Percentiles rank a stretch among this genome's conserved stretches.
phyloP scores from a whole-genome alignment of 1,140 invertebrate species.

The Geopemphigus sp. region DNA sequence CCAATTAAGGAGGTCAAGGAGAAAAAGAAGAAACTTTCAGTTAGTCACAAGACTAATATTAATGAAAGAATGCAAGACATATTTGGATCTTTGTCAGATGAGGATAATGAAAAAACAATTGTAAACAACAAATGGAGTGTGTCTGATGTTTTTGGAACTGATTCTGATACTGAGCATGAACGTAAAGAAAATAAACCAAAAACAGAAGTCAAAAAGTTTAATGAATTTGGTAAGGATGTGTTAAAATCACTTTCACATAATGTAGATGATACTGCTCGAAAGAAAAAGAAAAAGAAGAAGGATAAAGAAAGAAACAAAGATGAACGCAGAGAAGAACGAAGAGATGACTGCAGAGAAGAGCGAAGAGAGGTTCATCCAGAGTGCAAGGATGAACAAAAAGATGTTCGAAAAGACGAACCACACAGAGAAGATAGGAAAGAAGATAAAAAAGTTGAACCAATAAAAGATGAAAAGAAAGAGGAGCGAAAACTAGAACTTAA shows the following conservation, averaged over 20 bases:
- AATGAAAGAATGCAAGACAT: slow-evolving; percentile 81
- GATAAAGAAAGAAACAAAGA: slow-evolving; percentile 49
- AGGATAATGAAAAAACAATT: slow-evolving; percentile 55
- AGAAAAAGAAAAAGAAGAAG: slow-evolving; percentile 51
- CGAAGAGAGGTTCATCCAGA: background rate
- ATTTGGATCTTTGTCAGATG: slow-evolving; percentile 80
- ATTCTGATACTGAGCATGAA: slow-evolving; percentile 54
- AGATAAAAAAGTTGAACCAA: background rate
- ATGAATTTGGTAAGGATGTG: slow-evolving; percentile 40
- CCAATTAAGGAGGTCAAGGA: slow-evolving; percentile 39
- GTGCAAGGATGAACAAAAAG: slow-evolving; percentile 2
- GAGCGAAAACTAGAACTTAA: background rate
- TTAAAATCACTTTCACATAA: slow-evolving; percentile 41
- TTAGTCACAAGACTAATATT: slow-evolving; percentile 55
- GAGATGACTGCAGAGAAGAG: slow-evolving; percentile 20
- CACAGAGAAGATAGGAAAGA: background rate
- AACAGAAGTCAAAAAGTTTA: slow-evolving; percentile 29
- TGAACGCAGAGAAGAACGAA: slow-evolving; percentile 37
- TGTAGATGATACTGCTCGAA: slow-evolving; percentile 48
- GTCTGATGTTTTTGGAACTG: slow-evolving; percentile 55
- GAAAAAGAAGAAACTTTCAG: slow-evolving; percentile 52
- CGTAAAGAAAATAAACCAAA: slow-evolving; percentile 49
- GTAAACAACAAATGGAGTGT: slow-evolving; percentile 54
- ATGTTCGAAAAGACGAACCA: slow-evolving; percentile 52
- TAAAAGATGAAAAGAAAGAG: background rate